Evolutionary conservation across 2,113 vertebrate genomes (phyloP).

Genomic region (Tachuris rubrigastra): DNA sequence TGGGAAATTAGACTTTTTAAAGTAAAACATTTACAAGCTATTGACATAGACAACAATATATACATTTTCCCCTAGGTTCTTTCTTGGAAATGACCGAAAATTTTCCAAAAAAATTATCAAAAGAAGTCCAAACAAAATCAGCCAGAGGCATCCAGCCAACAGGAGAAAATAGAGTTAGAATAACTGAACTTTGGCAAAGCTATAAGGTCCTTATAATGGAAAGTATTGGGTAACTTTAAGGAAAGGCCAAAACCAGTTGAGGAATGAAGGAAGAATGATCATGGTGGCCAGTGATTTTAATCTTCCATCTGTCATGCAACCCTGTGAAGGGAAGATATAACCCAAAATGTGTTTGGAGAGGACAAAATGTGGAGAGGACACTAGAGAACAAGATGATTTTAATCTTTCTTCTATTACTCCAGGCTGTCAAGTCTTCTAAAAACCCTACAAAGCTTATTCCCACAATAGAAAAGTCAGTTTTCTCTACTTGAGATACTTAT

Average conservation of each 20-base stretch:
- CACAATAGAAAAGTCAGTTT: background rate
- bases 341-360: background rate
- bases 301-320: background rate
- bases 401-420: background rate
- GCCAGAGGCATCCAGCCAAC: slow-evolving; percentile 37
- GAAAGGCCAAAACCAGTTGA: slow-evolving; percentile 34
- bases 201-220: slow-evolving; percentile 31
- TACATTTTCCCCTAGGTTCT: slow-evolving; percentile 27
- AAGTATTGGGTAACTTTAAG: slow-evolving; percentile 50
- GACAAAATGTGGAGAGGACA: background rate
- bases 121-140: slow-evolving; percentile 43
- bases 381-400: background rate
- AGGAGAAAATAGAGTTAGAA: slow-evolving; percentile 35
- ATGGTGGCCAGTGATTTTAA: slow-evolving; percentile 10
- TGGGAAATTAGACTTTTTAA: slow-evolving; percentile 11
- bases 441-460: background rate
- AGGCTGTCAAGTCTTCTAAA: background rate
- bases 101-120: slow-evolving; percentile 12
- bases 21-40: background rate
- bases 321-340: background rate
- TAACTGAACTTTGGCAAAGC: slow-evolving; percentile 46
- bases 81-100: slow-evolving; percentile 49
- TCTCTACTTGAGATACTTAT: background rate
- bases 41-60: slow-evolving; percentile 17
- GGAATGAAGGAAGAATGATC: slow-evolving; percentile 25